Evolutionary conservation across 2,113 vertebrate species (phyloP).

Genomic region (Mixornis gularis): DNA sequence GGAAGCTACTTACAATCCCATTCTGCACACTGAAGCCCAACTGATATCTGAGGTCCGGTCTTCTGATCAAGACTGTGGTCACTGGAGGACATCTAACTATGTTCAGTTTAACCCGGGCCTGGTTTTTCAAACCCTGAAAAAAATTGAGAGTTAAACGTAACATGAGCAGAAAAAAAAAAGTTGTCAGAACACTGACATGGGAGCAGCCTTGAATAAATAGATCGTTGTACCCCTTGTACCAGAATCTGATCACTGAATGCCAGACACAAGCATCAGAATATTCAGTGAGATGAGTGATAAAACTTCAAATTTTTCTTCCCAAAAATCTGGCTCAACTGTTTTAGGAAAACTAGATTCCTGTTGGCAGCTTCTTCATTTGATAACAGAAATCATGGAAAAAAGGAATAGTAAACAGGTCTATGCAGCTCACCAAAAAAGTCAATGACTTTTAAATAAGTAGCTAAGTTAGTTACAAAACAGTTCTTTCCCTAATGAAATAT

Average conservation of each 20-base stretch:
- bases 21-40: conserved; percentile 97
- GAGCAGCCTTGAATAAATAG: not conserved
- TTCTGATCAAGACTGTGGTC: conserved; percentile 93
- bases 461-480: not conserved
- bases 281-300: not conserved
- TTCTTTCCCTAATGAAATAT: not conserved
- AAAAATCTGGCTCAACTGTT: not conserved
- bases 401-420: not conserved
- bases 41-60: conserved; percentile 92
- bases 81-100: conserved; percentile 95
- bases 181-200: not conserved
- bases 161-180: not conserved
- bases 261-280: not conserved
- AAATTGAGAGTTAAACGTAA: not conserved
- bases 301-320: not conserved
- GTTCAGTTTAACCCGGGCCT: conserved; percentile 89
- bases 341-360: not conserved
- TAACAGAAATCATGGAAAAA: not conserved
- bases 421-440: not conserved
- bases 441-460: not conserved
- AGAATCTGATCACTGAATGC: not conserved
- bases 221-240: not conserved
- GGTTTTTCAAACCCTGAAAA: conserved; percentile 91
- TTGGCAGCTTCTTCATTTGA: not conserved
- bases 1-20: conserved; percentile 85